These are phyloP conservation scores for Parnassius glacialis DNA, from an alignment of 2,888 invertebrate species.

Conservation along the genomic window DNA sequence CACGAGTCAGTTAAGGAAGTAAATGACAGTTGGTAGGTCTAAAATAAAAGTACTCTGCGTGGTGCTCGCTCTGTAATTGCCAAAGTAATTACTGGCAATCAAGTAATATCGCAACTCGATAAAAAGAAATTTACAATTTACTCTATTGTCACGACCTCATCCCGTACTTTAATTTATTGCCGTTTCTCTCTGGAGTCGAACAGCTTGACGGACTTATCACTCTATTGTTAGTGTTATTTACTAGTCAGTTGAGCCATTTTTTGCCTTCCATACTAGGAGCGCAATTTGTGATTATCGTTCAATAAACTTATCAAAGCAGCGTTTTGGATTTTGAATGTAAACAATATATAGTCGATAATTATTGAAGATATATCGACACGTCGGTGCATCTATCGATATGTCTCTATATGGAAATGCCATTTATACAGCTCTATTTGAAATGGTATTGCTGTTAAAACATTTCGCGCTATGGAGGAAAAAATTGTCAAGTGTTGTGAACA, in stretches of 20 bases:
- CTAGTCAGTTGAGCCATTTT: conserved; percentile 29
- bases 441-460: conserved; percentile 17
- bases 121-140: conserved; percentile 22
- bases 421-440: conserved; percentile 14
- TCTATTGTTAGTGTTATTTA: conserved; percentile 42
- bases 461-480: conserved; percentile 7
- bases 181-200: conserved; percentile 32
- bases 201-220: conserved; percentile 41
- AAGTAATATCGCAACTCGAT: conserved; percentile 32
- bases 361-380: conserved; percentile 17
- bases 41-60: too few species aligned
- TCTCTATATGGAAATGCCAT: conserved; percentile 18
- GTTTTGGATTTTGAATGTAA: conserved; percentile 27
- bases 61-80: background rate
- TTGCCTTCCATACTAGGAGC: conserved; percentile 30
- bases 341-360: conserved; percentile 22
- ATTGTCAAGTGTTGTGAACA: conserved; percentile 3
- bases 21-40: background rate
- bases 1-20: background rate
- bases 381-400: conserved; percentile 10
- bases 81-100: conserved; percentile 40
- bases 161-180: conserved; percentile 30
- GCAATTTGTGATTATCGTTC: conserved; percentile 35
- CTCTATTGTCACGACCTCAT: conserved; percentile 26
- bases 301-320: conserved; percentile 27